Evolutionary conservation across 2,113 vertebrate genomes (phyloP).

Genomic region (Hyperopisus bebe): DNA sequence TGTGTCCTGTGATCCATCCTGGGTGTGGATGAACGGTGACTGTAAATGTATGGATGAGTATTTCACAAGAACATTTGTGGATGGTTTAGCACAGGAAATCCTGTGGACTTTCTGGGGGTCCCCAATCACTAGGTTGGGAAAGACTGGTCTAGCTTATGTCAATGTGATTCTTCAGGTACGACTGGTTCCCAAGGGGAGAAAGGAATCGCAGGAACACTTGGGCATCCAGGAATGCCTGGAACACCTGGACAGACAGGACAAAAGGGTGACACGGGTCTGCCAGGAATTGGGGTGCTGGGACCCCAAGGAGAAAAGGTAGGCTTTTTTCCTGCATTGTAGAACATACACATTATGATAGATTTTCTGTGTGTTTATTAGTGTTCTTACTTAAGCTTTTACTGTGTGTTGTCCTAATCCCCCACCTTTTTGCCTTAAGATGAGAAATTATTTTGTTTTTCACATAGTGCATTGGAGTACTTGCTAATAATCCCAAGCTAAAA

Average conservation of each 20-base stretch:
- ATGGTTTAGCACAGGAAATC: background rate
- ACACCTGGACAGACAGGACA: conserved; percentile 75
- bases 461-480: background rate
- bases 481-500: background rate
- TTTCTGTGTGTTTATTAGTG: background rate
- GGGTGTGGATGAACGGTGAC: background rate
- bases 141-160: background rate
- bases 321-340: background rate
- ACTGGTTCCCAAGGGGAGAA: conserved; percentile 76
- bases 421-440: background rate
- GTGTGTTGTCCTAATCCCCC: background rate
- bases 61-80: background rate
- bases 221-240: conserved; percentile 73
- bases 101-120: background rate
- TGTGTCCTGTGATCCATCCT: background rate
- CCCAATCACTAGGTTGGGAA: background rate
- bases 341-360: background rate
- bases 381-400: background rate
- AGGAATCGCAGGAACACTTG: conserved; percentile 70
- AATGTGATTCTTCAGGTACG: conserved; percentile 53
- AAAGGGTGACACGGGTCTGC: conserved; percentile 67
- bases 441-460: background rate
- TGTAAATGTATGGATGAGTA: background rate
- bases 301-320: conserved; percentile 77
- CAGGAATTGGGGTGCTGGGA: conserved; percentile 81